Evolutionary conservation across 2,113 vertebrate genomes (phyloP).

Genomic region (Trachemys scripta): DNA sequence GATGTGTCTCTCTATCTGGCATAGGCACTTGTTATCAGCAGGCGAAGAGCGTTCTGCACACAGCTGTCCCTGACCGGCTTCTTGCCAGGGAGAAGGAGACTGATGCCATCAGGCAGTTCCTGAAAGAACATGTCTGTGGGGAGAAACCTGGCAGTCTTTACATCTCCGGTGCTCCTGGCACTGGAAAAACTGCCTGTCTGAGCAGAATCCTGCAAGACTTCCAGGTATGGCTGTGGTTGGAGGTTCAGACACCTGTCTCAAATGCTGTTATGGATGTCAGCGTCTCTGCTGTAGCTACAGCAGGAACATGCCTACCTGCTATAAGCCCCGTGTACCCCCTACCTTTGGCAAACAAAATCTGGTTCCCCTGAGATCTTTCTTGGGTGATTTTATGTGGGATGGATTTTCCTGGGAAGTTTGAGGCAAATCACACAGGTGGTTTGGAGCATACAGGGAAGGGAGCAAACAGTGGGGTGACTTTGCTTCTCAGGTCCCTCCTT

Average conservation of each 20-base stretch:
- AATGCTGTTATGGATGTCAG: background rate
- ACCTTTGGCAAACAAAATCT: background rate
- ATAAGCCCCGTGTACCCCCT: background rate
- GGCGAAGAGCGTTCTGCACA: conserved; percentile 90
- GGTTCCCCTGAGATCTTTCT: too few species aligned
- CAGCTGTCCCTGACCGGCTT: conserved; percentile 86
- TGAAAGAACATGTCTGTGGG: conserved; percentile 81
- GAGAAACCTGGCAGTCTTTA: conserved; percentile 89
- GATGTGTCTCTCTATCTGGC: background rate
- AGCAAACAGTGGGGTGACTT: background rate
- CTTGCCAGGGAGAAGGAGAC: conserved; percentile 87
- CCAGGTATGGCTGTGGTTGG: conserved; percentile 74
- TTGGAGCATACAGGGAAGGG: background rate
- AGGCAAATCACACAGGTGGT: background rate
- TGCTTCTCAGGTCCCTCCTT: background rate
- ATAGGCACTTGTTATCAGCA: conserved; percentile 87
- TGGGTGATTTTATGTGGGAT: background rate
- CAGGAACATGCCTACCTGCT: background rate
- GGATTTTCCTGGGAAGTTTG: background rate
- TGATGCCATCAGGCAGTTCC: conserved; percentile 82
- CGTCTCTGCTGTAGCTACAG: background rate
- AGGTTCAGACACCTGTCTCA: background rate
- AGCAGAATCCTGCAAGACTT: conserved; percentile 88
- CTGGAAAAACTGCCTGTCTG: conserved; percentile 94
- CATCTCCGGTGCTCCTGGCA: conserved; percentile 93